Evolutionary conservation across 1,140 invertebrate genomes (phyloP), one percentile per base, ranked within the genome.

Genomic region (Drosophila pandora): DNA sequence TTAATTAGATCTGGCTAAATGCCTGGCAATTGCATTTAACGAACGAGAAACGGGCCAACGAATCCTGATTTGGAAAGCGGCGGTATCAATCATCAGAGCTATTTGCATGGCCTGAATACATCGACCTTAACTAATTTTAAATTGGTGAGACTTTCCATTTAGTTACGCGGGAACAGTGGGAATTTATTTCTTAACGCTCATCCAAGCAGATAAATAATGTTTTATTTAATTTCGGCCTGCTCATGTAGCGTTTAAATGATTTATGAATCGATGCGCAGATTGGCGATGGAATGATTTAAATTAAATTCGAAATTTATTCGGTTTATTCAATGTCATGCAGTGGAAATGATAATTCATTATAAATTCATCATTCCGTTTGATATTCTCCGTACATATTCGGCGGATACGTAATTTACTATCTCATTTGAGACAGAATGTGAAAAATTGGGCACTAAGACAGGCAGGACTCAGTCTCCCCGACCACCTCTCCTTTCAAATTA

Each of bases 301-400:
- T 69, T 69, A 69, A 69, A 68, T 69, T 64, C 25, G 50, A 69
- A 69, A 69, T 69, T 49, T 55, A 68, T 69, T 57, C 64, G 54
- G 25, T 54, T 55, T 48, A 32, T 57, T 25, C 52, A 69, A 48
- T 69, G 63, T 69, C 65, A 69, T 25, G 65, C 30, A 32, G 63
- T 49, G 65, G 50, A 25, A 49, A 69, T 57, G 30, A 58, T 62
- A 49, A 69, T 57, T 69, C 65, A 69, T 69, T 57, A 69, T 49
- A 57, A 69, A 69, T 69, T 68, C 63, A 69, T 48, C 65, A 57
- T 32, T 64, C 17, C 28, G 59, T 41, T 52, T 25, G 63, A 47
- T 30, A 34, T 50, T 21, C 41, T 5, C 41, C 41, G 41, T 43
- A 2, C 63, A 52, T 47, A 22, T 21, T 17, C 17, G 34, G 47